phyloP scores from a whole-genome alignment of 2,888 invertebrate species.

The Limnephilus rhombicus region DNA sequence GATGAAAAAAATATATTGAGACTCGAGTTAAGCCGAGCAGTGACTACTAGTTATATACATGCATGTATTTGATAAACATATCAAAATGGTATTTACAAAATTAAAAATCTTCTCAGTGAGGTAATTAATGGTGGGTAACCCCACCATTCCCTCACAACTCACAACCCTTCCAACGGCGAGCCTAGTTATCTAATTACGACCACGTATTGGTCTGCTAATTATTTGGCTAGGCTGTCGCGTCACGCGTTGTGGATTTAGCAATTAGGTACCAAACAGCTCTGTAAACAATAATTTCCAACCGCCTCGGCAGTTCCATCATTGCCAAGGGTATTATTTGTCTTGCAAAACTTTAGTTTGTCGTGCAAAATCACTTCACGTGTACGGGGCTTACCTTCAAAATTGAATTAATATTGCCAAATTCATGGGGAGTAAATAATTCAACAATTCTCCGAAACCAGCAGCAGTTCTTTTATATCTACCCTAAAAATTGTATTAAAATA shows the following conservation, averaged over 20 bases:
- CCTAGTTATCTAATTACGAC: not conserved
- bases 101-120: not conserved
- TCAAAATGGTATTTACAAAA: not conserved
- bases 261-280: conserved; percentile 15
- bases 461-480: not conserved
- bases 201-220: conserved; percentile 15
- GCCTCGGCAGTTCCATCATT: not conserved
- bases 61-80: not conserved
- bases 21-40: too few species aligned
- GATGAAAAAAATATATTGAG: too few species aligned
- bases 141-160: too few species aligned
- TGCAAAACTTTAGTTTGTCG: not conserved
- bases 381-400: not conserved
- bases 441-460: not conserved
- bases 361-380: not conserved
- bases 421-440: not conserved
- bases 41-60: not conserved
- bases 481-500: not conserved
- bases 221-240: not conserved
- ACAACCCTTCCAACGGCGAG: not conserved
- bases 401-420: not conserved
- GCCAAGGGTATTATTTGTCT: not conserved
- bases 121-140: not conserved
- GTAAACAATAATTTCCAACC: conserved; percentile 4
- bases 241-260: conserved; percentile 1